Evolutionary conservation across 2,113 vertebrate genomes (phyloP).

Genomic region (Hirundichthys speculiger): DNA sequence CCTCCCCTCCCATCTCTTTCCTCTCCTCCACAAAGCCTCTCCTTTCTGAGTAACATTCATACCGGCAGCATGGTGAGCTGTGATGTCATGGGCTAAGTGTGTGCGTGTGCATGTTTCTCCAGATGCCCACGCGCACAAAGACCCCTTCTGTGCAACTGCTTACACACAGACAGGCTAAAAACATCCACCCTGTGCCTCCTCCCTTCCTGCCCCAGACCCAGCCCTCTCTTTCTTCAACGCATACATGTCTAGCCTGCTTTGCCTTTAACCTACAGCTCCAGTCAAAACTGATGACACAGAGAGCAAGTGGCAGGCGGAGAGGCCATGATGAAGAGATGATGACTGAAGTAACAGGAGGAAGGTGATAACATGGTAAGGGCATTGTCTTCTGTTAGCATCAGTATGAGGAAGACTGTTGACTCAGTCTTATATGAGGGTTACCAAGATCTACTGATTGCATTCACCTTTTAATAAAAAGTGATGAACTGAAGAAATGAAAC

Average conservation of each 20-base stretch:
- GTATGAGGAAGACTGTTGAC: slow-evolving; percentile 38
- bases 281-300: slow-evolving; percentile 4
- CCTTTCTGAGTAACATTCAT: slow-evolving; percentile 75
- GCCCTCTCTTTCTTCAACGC: slow-evolving; percentile 7
- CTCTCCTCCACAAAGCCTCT: slow-evolving; percentile 79
- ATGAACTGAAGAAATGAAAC: slow-evolving; percentile 4
- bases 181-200: slow-evolving; percentile 59
- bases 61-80: slow-evolving; percentile 51
- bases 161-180: slow-evolving; percentile 43
- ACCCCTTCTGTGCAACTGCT: slow-evolving; percentile 56
- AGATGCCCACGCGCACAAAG: slow-evolving; percentile 69
- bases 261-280: slow-evolving; percentile 35
- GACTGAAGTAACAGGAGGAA: slow-evolving; percentile 48
- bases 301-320: slow-evolving; percentile 1
- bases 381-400: slow-evolving; percentile 57
- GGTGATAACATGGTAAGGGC: slow-evolving; percentile 28
- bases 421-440: slow-evolving; percentile 17
- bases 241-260: slow-evolving; percentile 10
- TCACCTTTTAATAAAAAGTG: slow-evolving; percentile 38
- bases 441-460: slow-evolving; percentile 13
- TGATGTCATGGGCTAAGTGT: slow-evolving; percentile 72
- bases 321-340: slow-evolving; percentile 60
- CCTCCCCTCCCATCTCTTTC: slow-evolving; percentile 73
- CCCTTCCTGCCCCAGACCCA: slow-evolving; percentile 44
- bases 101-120: slow-evolving; percentile 45